Base-by-base conservation (phyloP, 2,113 vertebrate species). In the Microtus pennsylvanicus region DNA sequence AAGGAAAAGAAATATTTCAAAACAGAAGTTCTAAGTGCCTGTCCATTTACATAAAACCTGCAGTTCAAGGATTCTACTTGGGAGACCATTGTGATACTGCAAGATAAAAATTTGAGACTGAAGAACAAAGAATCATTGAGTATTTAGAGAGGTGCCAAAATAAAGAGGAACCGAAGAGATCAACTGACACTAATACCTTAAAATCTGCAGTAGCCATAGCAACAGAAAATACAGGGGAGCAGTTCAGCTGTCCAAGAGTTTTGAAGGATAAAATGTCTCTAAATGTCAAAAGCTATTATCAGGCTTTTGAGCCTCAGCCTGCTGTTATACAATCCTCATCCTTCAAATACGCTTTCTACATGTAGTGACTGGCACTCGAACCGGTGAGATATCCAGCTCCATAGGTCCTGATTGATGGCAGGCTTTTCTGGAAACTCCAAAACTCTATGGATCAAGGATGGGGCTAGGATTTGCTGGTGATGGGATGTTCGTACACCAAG, bases 201-300 rank as follows among this genome's bases (percentile, higher is more conserved):
- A 89, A 72, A 74, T 72, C 93, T 87, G 76, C 7, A 38, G 52
- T 96, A 69, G 42, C 80, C 92, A 88, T 92, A 89, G 96, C 87
- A 95, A 97, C 91, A 80, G 82, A 58, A 91, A 89, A 85, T 88
- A 72, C 87, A 94, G 61, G 58, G 69, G 45, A 82, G 87, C 78
- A 87, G 45, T 91, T 95, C 26, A 94, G 76, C 50, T 94, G 1
- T 75, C 83, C 78, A 82, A 96, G 70, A 94, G 55, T 77, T 95
- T 91, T 95, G 94, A 96, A 93, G 90, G 91, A 78, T 96, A 83
- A 88, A 96, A 72, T 94, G 78, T 97, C 96, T 97, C 67, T 93
- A 92, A 90, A 97, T 96, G 97, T 97, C 93, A 96, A 87, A 96
- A 96, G 93, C 95, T 87, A 96, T 97, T 96, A 97, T 82, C 89